Conservation (phyloP, 2,888 invertebrate genomes). For the Drosophila longiperda region DNA sequence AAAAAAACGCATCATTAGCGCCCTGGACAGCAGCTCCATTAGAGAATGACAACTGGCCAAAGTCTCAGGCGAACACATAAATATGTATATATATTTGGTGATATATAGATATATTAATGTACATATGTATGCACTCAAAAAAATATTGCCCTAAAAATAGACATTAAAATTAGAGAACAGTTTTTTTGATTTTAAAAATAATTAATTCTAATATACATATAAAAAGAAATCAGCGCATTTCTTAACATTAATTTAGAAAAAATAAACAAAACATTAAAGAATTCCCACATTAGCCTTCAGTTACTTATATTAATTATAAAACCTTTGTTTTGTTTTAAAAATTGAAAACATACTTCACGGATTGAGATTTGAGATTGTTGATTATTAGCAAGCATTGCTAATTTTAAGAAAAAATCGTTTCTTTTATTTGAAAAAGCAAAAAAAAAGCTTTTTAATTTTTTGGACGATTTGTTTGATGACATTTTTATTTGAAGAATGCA, state of each 20-base stretch:
- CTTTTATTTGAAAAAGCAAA: no score
- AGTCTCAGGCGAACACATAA: slow-evolving; percentile 61
- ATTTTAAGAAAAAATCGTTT: no score
- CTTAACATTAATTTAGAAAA: not conserved
- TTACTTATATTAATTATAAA: no score
- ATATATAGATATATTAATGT: not conserved
- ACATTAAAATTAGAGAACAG: not conserved
- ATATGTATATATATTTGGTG: not conserved
- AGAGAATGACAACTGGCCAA: slow-evolving; percentile 73
- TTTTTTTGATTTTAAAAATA: not conserved
- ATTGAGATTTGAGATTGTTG: not conserved
- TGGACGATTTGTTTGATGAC: no score
- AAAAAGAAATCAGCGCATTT: not conserved
- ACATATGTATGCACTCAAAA: not conserved
- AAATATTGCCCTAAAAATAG: not conserved
- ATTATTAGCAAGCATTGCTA: not conserved
- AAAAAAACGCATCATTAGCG: slow-evolving; percentile 75
- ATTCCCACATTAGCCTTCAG: no score
- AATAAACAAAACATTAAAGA: no score
- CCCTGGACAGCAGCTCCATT: slow-evolving; percentile 64
- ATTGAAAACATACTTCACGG: no score
- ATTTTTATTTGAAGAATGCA: not conserved
- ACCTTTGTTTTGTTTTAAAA: no score
- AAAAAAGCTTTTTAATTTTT: no score
- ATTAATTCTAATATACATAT: not conserved